Evolutionary conservation across 2,888 invertebrate species (phyloP).

Genomic region (Papilio demoleus): DNA sequence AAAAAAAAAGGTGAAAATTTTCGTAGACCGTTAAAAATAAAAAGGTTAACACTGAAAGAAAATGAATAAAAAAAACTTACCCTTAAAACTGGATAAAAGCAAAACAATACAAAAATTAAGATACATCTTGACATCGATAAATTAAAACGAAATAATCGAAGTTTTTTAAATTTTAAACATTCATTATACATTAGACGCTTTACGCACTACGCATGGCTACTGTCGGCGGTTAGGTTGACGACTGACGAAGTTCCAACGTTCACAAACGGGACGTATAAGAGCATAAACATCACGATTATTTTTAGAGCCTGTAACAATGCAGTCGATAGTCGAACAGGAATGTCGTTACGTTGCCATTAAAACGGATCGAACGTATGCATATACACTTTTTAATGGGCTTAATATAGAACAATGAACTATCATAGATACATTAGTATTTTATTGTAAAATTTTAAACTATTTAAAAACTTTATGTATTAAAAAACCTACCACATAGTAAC

Average conservation of each 20-base stretch:
- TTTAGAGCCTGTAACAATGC: constrained; percentile 54
- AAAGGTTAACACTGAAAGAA: background rate
- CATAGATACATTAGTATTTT: background rate
- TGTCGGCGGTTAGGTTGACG: constrained; percentile 35
- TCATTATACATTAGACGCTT: background rate
- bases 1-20: too few relatives aligned
- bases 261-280: constrained; percentile 54
- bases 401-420: constrained; percentile 16
- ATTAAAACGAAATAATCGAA: background rate
- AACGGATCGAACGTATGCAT: constrained; percentile 44
- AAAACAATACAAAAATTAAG: constrained; percentile 24
- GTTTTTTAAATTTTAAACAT: background rate
- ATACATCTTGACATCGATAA: constrained; percentile 18
- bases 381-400: constrained; percentile 18
- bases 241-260: constrained; percentile 46
- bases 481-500: too few relatives aligned
- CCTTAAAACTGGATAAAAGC: constrained; percentile 25
- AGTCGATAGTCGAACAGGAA: constrained; percentile 49
- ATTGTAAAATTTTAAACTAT: too few relatives aligned
- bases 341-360: constrained; percentile 48
- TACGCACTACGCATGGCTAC: constrained; percentile 23
- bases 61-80: constrained; percentile 22
- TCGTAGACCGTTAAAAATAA: too few relatives aligned
- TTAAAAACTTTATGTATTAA: too few relatives aligned
- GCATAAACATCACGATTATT: constrained; percentile 61